Evolutionary conservation across 2,888 invertebrate genomes (phyloP).

Genomic region (Folsomia manolachei): DNA sequence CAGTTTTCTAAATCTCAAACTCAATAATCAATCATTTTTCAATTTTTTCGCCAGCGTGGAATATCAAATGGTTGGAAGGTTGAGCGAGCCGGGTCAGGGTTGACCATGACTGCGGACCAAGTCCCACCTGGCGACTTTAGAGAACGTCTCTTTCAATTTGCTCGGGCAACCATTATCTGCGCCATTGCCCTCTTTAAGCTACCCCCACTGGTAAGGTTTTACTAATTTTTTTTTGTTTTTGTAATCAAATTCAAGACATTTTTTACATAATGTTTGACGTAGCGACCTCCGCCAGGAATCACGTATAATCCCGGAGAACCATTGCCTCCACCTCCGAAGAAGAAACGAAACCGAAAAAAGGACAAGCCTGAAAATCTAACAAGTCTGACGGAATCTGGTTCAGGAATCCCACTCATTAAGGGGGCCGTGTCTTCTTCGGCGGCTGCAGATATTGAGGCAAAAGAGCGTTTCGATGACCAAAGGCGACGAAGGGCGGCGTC

Average conservation of each 20-base stretch:
- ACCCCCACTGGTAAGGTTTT: constrained; percentile 19
- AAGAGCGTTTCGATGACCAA: constrained; percentile 19
- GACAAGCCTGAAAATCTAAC: too few relatives aligned
- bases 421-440: neutral
- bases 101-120: constrained; percentile 24
- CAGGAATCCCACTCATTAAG: too few relatives aligned
- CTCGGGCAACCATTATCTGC: constrained; percentile 26
- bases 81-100: constrained; percentile 24
- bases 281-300: neutral
- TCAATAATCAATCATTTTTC: too few relatives aligned
- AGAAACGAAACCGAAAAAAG: neutral
- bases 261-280: neutral
- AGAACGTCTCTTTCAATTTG: constrained; percentile 35
- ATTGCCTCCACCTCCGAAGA: neutral
- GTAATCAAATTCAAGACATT: neutral
- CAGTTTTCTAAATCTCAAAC: too few relatives aligned
- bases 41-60: constrained; percentile 17
- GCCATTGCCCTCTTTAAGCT: constrained; percentile 34
- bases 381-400: neutral
- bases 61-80: constrained; percentile 22
- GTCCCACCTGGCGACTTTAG: constrained; percentile 31
- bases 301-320: neutral
- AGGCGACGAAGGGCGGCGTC: constrained; percentile 11
- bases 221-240: neutral
- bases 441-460: neutral